Evolutionary conservation across 2,113 vertebrate genomes (phyloP), one percentile per base, ranked within the genome.

Genomic region (Anhinga anhinga): DNA sequence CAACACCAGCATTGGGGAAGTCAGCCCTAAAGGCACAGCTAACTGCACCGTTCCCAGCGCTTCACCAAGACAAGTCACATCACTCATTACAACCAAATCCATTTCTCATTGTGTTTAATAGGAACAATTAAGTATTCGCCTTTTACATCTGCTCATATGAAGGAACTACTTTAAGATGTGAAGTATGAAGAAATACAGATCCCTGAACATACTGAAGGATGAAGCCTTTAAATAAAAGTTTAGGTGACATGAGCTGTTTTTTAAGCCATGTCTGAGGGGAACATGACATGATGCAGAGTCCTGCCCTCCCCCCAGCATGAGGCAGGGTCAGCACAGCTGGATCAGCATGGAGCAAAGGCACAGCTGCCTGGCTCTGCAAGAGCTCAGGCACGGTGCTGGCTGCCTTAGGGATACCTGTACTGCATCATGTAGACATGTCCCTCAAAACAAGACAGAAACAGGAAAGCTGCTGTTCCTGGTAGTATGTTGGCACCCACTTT

Each of bases 21-120:
- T 10, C 15, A 29, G 7, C 66, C 38, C 47, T 50, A 3, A 42
- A 62, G 62, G n/a, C 30, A 78, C 0, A 81, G 6, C 10, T 21
- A 70, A 9, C 16, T 3, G 0, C 20, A 18, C 30, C 23, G 8
- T 27, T 63, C 38, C 40, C 29, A 36, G 32, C 34, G n/a, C 2
- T 58, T 90, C 62, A 62, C 38, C 44, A 63, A 50, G 34, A 52
- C 42, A 70, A 74, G 44, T 82, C 74, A 86, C 42, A 82, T 36
- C 50, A 88, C 19, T 62, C 86, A 72, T 25, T 56, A 72, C 56
- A 93, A 58, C 14, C 30, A 25, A 72, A 77, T 93, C 52, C 15
- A 88, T 82, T 97, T 95, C 56, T 97, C 65, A 66, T 47, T 50
- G n/a, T 66, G 13, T 95, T 97, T 97, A 97, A 96, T 94, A 85